A percentile compares a stretch with the other conserved stretches of the same genome.
These are phyloP conservation scores for Muscidifurax raptorellus DNA, from an alignment of 1,140 invertebrate genomes.

Conservation along the genomic window DNA sequence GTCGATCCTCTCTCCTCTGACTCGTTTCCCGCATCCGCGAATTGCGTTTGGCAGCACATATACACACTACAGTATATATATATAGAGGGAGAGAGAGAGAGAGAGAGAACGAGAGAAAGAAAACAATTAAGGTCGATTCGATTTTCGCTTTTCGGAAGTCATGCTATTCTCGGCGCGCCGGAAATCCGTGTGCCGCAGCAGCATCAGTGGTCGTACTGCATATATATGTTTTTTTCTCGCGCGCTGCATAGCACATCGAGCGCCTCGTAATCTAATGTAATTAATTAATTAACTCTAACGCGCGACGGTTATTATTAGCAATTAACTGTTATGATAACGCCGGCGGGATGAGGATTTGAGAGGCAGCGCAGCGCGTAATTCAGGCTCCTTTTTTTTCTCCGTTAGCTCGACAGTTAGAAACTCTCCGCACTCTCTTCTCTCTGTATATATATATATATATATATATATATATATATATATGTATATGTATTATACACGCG, in stretches of 20 bases:
- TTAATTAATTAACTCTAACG: neutral
- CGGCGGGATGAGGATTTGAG: neutral
- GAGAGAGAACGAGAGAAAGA: no score
- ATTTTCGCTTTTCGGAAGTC: neutral
- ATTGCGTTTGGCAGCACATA: no score
- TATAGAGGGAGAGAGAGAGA: neutral
- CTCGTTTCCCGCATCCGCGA: no score
- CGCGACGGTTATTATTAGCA: neutral
- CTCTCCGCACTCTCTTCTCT: neutral
- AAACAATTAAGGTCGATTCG: neutral
- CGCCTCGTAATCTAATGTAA: neutral
- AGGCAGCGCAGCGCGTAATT: neutral
- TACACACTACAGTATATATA: no score
- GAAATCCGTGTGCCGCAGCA: no score
- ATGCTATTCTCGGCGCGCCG: no score
- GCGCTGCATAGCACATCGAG: no score
- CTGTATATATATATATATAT: no score
- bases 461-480: no score
- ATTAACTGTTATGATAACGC: neutral
- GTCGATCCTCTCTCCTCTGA: no score
- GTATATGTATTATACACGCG: neutral
- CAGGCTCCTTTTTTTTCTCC: neutral
- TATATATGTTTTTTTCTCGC: neutral
- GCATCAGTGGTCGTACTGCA: no score
- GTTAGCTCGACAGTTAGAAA: slow-evolving; percentile 37